phyloP scores from a whole-genome alignment of 2,797 vertebrate species.

The Gambusia yucatana region DNA sequence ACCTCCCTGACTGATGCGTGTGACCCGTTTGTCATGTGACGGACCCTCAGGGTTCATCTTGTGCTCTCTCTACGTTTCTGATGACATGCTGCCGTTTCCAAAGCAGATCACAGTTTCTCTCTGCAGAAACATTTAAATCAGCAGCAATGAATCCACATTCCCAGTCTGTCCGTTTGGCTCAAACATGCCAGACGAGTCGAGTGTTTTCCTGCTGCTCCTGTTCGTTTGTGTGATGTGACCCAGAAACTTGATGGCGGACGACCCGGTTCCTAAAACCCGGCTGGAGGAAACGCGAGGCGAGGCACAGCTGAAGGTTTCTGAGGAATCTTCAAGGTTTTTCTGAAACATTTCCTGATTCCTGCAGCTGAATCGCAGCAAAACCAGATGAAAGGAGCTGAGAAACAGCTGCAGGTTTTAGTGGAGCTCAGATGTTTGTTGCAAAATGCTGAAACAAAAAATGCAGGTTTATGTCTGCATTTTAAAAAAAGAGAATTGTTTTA shows the following conservation, averaged over 20 bases:
- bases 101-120: background rate
- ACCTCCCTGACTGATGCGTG: background rate
- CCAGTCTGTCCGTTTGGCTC: background rate
- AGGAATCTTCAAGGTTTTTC: background rate
- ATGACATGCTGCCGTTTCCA: background rate
- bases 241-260: background rate
- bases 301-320: background rate
- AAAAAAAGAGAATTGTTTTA: too few species aligned
- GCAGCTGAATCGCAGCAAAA: background rate
- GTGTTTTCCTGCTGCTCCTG: background rate
- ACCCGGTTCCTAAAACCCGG: background rate
- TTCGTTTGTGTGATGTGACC: background rate
- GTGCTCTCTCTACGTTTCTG: background rate
- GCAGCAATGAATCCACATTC: background rate
- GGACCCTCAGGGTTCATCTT: background rate
- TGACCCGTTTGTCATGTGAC: conserved; percentile 4
- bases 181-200: background rate
- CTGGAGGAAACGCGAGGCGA: background rate
- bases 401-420: background rate
- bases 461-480: background rate
- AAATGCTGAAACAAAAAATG: background rate
- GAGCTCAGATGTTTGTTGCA: background rate
- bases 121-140: background rate
- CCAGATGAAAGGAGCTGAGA: background rate
- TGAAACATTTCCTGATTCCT: background rate